phyloP scores from a whole-genome alignment of 53 echinoderm and acorn worm genomes.

The Crossaster papposus region DNA sequence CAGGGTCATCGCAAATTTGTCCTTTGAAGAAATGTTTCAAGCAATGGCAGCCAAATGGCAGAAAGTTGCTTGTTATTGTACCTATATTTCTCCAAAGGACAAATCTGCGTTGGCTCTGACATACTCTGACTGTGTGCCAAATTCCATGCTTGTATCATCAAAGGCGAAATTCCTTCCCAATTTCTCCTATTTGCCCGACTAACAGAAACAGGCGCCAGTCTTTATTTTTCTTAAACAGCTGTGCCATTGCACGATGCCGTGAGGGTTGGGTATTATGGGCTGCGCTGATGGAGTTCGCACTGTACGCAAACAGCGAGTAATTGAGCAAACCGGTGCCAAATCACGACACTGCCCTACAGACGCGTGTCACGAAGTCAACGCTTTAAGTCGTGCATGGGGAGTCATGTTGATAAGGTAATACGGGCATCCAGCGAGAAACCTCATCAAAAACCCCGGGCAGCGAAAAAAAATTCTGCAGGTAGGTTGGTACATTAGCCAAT shows the following conservation, averaged over 20 bases:
- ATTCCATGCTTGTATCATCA: no score
- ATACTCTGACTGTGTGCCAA: no score
- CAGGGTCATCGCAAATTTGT: no score
- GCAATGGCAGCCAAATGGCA: no score
- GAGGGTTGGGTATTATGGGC: background rate
- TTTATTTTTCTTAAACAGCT: background rate
- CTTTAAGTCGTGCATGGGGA: constrained; percentile 34
- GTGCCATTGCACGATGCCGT: background rate
- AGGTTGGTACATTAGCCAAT: no score
- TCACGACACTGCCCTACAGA: background rate
- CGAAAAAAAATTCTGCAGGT: no score
- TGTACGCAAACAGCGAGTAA: background rate
- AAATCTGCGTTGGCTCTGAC: no score
- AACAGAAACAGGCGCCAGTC: background rate
- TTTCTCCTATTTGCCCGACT: no score
- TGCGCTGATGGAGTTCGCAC: background rate
- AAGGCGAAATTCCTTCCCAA: no score
- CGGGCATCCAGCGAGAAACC: background rate
- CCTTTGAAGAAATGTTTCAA: no score
- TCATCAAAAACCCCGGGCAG: background rate
- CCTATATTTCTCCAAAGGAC: no score
- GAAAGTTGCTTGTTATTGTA: no score
- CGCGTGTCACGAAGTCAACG: constrained; percentile 21
- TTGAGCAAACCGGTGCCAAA: background rate
- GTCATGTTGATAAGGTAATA: background rate